Percentiles rank a stretch among this genome's conserved stretches.
Evolutionary conservation across 2,113 vertebrate genomes (phyloP).

Genomic region (Lethenteron reissneri): DNA sequence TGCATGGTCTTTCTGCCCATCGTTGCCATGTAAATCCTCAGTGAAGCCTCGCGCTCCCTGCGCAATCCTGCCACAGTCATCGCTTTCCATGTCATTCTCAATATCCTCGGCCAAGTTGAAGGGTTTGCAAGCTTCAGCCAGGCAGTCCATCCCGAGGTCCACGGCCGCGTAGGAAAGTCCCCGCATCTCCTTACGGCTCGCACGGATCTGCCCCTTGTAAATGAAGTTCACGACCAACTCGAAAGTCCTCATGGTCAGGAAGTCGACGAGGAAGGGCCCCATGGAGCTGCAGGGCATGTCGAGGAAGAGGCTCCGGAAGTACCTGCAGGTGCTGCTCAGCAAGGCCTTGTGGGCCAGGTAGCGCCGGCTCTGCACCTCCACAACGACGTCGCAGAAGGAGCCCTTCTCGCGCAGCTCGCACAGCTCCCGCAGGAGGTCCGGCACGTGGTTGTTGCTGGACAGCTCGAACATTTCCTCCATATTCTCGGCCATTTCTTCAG

Average conservation of each 20-base stretch:
- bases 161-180: background rate
- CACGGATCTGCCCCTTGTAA: constrained; percentile 3
- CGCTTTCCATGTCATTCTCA: background rate
- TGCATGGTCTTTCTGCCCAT: background rate
- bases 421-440: background rate
- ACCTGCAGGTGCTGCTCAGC: constrained; percentile 6
- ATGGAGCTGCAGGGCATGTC: constrained; percentile 3
- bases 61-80: background rate
- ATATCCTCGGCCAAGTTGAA: background rate
- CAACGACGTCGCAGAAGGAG: constrained; percentile 4
- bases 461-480: background rate
- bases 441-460: constrained; percentile 1
- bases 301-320: constrained; percentile 5
- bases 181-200: background rate
- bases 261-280: constrained; percentile 2
- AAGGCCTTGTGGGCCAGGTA: constrained; percentile 1
- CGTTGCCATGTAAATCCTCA: background rate
- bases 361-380: constrained; percentile 4
- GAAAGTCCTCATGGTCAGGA: background rate
- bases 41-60: background rate
- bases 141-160: background rate
- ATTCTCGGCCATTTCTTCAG: no score
- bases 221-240: background rate
- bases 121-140: background rate
- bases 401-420: constrained; percentile 3